A percentile compares a stretch with the other conserved stretches of the same genome.
phyloP scores from a whole-genome alignment of 1,140 invertebrate species.

The Drosophila littoralis region DNA sequence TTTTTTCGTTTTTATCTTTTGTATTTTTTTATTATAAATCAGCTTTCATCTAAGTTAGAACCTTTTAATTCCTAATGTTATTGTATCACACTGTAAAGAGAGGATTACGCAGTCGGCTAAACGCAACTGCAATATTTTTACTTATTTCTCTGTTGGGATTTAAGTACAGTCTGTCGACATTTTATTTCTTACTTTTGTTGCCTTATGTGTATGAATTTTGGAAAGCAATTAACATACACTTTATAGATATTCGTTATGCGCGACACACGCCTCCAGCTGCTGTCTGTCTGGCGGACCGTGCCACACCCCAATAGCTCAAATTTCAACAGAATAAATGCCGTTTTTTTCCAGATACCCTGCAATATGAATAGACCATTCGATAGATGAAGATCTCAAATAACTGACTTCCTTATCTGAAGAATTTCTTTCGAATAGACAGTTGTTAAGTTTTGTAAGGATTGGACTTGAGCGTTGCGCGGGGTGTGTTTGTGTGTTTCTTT shows the following conservation, averaged over 20 bases:
- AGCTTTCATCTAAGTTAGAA: no score
- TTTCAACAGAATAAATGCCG: conserved; percentile 3
- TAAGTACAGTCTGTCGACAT: conserved; percentile 41
- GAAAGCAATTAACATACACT: conserved; percentile 64
- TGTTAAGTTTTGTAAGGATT: background rate
- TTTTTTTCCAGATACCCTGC: conserved; percentile 24
- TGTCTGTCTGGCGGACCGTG: conserved; percentile 20
- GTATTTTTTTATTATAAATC: no score
- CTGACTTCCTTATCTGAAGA: background rate
- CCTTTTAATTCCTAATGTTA: no score
- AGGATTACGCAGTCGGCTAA: background rate
- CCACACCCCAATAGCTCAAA: conserved; percentile 50
- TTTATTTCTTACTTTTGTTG: conserved; percentile 27
- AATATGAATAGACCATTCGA: background rate
- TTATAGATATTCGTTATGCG: conserved; percentile 15
- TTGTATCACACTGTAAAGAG: no score
- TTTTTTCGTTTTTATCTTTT: no score
- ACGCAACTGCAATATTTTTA: background rate
- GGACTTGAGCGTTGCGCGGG: background rate
- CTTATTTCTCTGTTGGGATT: background rate
- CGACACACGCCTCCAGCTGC: conserved; percentile 25
- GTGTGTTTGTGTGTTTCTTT: background rate
- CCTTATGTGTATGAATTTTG: conserved; percentile 53
- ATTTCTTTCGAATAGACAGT: background rate
- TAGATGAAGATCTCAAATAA: background rate